A percentile compares a stretch with the other conserved stretches of the same genome.
These are phyloP conservation scores for Temnopleurus reevesii DNA, from an alignment of 53 echinoderm and acorn worm species.

Conservation along the genomic window DNA sequence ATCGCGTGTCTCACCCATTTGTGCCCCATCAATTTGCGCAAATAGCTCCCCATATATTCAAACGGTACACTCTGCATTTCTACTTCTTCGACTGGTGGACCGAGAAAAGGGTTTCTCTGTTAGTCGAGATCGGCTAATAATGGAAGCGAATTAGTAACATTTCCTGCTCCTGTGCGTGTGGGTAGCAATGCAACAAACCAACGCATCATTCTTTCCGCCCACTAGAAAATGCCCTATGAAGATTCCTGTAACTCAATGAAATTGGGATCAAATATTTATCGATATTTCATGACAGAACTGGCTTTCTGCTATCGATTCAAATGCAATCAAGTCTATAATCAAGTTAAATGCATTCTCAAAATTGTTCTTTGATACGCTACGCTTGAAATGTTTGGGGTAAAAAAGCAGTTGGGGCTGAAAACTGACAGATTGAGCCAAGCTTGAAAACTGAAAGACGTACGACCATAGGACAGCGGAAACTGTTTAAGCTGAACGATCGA, in stretches of 20 bases:
- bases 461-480: background rate
- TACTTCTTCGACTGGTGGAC: background rate
- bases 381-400: background rate
- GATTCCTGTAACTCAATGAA: background rate
- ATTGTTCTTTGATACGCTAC: background rate
- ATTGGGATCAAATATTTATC: background rate
- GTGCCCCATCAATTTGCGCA: conserved; percentile 36
- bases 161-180: background rate
- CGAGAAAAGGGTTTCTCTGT: background rate
- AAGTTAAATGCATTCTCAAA: background rate
- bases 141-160: conserved; percentile 37
- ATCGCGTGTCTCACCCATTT: conserved; percentile 30
- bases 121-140: background rate
- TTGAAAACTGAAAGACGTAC: background rate
- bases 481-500: too few relatives aligned
- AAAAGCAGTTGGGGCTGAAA: background rate
- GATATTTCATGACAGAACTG: background rate
- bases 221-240: background rate
- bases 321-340: background rate
- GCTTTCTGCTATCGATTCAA: background rate
- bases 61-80: background rate
- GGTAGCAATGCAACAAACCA: background rate
- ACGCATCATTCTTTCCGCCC: conserved; percentile 1
- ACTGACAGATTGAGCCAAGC: background rate
- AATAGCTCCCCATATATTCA: conserved; percentile 27